A percentile compares a stretch with the other conserved stretches of the same genome.
Conservation (phyloP, 2,888 invertebrate genomes). For the Sphecodes monilicornis region DNA sequence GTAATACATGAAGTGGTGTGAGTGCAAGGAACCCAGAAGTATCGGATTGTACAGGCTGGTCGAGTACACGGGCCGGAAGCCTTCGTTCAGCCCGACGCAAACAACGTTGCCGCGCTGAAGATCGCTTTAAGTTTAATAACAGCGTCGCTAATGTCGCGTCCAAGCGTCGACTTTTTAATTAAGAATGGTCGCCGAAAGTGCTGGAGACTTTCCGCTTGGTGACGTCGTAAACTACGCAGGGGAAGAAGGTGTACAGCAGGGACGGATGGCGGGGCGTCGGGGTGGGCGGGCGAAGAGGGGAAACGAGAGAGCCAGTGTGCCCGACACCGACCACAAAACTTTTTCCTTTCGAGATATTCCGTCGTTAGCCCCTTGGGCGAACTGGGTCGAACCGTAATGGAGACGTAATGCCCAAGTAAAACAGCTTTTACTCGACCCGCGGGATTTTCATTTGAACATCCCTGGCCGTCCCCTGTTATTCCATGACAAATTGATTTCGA, state of each 20-base stretch:
- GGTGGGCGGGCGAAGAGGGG: not conserved
- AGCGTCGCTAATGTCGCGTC: not conserved
- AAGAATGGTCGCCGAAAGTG: conserved; percentile 38
- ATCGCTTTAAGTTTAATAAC: conserved; percentile 41
- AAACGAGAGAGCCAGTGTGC: not conserved
- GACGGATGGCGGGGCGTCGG: not conserved
- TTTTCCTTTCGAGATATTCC: conserved; percentile 26
- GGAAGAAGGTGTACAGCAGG: not conserved
- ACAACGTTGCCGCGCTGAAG: conserved; percentile 5
- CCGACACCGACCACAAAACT: conserved; percentile 28
- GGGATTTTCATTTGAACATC: conserved; percentile 18
- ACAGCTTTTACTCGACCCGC: conserved; percentile 23
- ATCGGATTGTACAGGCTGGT: too few species aligned
- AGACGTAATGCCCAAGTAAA: conserved; percentile 36
- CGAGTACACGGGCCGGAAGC: not conserved
- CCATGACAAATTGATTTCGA: not conserved
- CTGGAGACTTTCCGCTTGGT: conserved; percentile 16
- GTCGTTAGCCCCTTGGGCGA: conserved; percentile 10
- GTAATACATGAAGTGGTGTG: not conserved
- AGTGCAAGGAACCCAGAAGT: not conserved
- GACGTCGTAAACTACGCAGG: conserved; percentile 29
- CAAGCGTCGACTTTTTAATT: conserved; percentile 48
- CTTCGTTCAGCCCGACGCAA: not conserved
- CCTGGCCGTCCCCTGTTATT: not conserved
- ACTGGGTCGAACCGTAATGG: conserved; percentile 22